Evolutionary conservation across 1,140 invertebrate species (phyloP), one percentile per base, ranked within the genome.

Genomic region (Pteromalus puparum): DNA sequence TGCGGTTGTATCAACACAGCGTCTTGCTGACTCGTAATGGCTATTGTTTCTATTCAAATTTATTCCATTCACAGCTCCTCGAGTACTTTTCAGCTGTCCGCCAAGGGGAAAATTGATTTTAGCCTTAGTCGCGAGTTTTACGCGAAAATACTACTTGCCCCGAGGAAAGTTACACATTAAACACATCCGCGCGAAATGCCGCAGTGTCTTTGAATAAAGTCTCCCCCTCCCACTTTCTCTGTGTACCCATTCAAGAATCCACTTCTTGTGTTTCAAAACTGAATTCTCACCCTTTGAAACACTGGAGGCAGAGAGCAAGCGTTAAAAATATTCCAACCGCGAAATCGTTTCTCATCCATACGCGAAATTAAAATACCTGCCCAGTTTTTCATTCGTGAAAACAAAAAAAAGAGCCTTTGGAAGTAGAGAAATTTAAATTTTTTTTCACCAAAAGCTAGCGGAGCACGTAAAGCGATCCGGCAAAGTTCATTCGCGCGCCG

Each of bases 1-100:
- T 15, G 12, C 0, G 75, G 24, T 67, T 28, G 24, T 67, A 24
- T 30, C 46, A 79, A 65, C 76, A 67, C n/a, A 18, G 9, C 18
- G 61, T 21, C 48, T 77, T 61, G 48, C 53, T 61, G 65, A 67
- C 26, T 79, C 65, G 76, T 79, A 79, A 79, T 79, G 28, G 24
- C 76, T 67, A 79, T 79, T 79, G 76, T 79, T 34, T 67, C 65
- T 79, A 79, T 79, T 79, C 76, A 67, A 67, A 67, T 67, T 79
- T 67, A 67, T 65, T 65, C 61, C 76, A 67, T 79, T 79, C 53
- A 75, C 42, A 65, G 67, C 28, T 5, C 67, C 24, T n/a, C 7
- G 28, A 61, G 75, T 77, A 77, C 48, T 77, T 75, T 38, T 21
- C 74, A 70, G 9, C 26, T 70, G 24, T n/a, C 53, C 34, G 34